Percentiles rank a stretch among this genome's conserved stretches.
Evolutionary conservation across 2,113 vertebrate species (phyloP).

Genomic region (Xenus cinereus): DNA sequence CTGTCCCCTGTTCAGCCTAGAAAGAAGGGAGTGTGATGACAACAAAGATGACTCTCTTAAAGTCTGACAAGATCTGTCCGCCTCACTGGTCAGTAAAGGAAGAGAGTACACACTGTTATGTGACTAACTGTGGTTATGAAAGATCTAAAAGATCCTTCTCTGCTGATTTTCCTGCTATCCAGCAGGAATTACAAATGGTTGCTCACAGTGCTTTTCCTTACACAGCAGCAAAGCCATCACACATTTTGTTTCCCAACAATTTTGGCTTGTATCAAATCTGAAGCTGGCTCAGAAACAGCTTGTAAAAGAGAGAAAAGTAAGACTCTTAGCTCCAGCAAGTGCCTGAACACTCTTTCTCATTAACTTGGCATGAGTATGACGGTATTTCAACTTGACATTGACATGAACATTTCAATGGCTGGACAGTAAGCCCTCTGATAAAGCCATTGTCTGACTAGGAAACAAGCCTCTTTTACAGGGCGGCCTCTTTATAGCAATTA

Average conservation of each 20-base stretch:
- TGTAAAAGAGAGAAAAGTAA: constrained; percentile 17
- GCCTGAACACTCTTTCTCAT: neutral
- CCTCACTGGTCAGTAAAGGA: neutral
- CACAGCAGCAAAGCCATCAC: neutral
- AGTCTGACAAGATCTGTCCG: neutral
- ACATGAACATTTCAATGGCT: constrained; percentile 34
- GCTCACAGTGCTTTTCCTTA: neutral
- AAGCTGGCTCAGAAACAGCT: constrained; percentile 13
- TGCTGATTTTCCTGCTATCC: neutral
- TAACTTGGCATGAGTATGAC: neutral
- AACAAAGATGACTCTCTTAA: neutral
- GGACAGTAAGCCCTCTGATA: constrained; percentile 34
- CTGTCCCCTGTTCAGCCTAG: neutral
- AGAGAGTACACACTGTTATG: neutral
- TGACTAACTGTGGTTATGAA: neutral
- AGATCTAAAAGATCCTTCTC: neutral
- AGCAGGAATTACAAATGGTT: neutral
- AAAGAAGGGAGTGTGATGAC: neutral
- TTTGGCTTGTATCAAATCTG: constrained; percentile 3
- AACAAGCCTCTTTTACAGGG: neutral
- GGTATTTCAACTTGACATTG: constrained; percentile 39
- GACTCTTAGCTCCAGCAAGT: neutral
- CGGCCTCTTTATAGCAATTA: constrained; percentile 6
- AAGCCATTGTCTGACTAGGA: constrained; percentile 3
- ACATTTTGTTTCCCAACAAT: constrained; percentile 2